phyloP scores from a whole-genome alignment of 2,113 vertebrate genomes.

The Melanerpes formicivorus region DNA sequence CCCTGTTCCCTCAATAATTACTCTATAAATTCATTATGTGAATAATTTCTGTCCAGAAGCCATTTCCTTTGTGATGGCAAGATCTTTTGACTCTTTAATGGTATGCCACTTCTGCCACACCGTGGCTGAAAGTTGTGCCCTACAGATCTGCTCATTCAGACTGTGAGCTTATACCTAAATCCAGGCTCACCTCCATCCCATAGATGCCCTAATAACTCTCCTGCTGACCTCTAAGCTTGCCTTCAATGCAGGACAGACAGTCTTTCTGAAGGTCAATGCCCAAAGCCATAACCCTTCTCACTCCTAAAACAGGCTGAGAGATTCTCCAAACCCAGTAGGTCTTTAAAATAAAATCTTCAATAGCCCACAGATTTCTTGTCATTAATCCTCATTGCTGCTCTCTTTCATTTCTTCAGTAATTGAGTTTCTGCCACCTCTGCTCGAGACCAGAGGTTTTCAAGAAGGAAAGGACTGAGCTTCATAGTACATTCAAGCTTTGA shows the following conservation, averaged over 20 bases:
- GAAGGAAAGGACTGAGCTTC: background rate
- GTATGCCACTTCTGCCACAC: background rate
- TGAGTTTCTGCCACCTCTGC: background rate
- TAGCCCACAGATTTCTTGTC: background rate
- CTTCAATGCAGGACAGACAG: background rate
- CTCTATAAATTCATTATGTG: background rate
- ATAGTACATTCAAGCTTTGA: background rate
- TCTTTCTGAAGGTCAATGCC: background rate
- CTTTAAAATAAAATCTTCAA: background rate
- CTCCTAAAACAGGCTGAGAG: background rate
- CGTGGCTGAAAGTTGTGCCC: accelerated
- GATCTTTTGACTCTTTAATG: background rate
- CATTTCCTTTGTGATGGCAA: background rate
- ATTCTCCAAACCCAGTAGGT: background rate
- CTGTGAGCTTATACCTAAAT: background rate
- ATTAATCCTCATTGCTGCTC: background rate
- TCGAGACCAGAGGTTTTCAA: background rate
- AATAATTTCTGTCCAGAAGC: background rate
- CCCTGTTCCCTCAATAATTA: background rate
- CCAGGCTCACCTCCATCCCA: background rate
- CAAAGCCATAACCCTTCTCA: background rate
- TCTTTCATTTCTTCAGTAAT: background rate
- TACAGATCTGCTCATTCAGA: background rate
- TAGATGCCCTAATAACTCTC: background rate
- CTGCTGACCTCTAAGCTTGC: background rate